phyloP scores from a whole-genome alignment of 2,113 vertebrate genomes.

The Nibea albiflora region DNA sequence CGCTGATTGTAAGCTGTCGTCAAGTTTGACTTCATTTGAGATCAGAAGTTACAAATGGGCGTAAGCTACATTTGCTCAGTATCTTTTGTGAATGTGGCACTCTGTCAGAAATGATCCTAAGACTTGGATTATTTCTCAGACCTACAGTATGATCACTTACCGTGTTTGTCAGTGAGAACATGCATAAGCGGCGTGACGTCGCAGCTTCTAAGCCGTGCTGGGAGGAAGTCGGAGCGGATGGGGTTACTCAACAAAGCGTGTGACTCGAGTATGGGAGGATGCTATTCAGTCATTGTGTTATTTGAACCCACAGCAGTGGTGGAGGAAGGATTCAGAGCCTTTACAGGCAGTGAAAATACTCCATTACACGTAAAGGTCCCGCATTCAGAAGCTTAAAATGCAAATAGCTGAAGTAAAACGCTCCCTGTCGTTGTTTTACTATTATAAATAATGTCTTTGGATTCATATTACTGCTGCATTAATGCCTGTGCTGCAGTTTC shows the following conservation, averaged over 20 bases:
- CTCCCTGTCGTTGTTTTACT: not conserved
- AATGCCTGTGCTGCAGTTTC: no score
- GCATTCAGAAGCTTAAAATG: not conserved
- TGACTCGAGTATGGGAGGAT: not conserved
- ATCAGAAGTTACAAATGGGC: no score
- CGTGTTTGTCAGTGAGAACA: not conserved
- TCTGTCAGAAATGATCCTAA: no score
- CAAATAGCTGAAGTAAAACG: not conserved
- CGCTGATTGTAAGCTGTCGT: no score
- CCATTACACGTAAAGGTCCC: not conserved
- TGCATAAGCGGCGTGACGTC: not conserved
- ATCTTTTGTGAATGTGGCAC: no score
- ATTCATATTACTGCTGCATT: no score
- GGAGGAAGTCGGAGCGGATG: slow-evolving; percentile 10
- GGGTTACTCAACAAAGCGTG: slow-evolving; percentile 7
- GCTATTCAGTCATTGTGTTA: not conserved
- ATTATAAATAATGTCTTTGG: not conserved
- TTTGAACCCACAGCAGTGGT: not conserved
- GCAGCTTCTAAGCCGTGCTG: not conserved
- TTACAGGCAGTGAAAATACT: not conserved
- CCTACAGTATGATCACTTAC: not conserved
- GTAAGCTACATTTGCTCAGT: no score
- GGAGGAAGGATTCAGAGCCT: not conserved
- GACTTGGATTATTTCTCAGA: not conserved
- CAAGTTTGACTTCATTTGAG: no score